Evolutionary conservation across 2,797 vertebrate genomes (phyloP).

Genomic region (Gastrophryne carolinensis): DNA sequence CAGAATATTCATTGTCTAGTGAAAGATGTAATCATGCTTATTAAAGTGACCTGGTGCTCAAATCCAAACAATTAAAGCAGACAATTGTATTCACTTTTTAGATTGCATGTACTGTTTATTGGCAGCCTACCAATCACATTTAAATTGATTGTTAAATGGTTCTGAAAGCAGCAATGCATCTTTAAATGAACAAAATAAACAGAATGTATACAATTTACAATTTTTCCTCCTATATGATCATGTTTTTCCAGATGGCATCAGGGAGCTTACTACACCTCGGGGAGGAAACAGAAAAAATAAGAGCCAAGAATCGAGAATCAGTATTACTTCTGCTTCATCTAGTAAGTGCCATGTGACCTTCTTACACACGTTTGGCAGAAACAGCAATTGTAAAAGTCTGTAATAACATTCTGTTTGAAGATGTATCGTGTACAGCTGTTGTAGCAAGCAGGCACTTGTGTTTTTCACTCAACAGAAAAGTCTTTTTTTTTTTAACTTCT

Average conservation of each 20-base stretch:
- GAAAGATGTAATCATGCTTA: no score
- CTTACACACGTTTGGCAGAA: background rate
- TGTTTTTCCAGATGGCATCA: slow-evolving; percentile 81
- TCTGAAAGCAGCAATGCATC: background rate
- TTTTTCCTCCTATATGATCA: slow-evolving; percentile 22
- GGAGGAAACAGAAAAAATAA: slow-evolving; percentile 78
- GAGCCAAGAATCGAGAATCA: slow-evolving; percentile 84
- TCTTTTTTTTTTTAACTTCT: slow-evolving; percentile 13
- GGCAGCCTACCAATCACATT: background rate
- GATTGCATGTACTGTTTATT: background rate
- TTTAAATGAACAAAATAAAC: no score
- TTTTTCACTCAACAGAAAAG: slow-evolving; percentile 6
- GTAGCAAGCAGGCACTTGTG: background rate
- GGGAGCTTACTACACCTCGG: slow-evolving; percentile 85
- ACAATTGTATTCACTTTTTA: background rate
- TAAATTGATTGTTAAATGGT: background rate
- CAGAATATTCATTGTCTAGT: no score
- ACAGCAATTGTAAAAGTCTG: background rate
- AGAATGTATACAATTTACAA: background rate
- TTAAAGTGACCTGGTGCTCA: no score
- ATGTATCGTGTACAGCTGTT: slow-evolving; percentile 1
- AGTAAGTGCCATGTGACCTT: slow-evolving; percentile 66
- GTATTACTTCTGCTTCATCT: slow-evolving; percentile 86
- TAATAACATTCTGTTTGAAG: background rate
- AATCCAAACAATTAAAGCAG: no score